Evolutionary conservation across 2,888 invertebrate genomes (phyloP).

Genomic region (Pachymerium ferrugineum): DNA sequence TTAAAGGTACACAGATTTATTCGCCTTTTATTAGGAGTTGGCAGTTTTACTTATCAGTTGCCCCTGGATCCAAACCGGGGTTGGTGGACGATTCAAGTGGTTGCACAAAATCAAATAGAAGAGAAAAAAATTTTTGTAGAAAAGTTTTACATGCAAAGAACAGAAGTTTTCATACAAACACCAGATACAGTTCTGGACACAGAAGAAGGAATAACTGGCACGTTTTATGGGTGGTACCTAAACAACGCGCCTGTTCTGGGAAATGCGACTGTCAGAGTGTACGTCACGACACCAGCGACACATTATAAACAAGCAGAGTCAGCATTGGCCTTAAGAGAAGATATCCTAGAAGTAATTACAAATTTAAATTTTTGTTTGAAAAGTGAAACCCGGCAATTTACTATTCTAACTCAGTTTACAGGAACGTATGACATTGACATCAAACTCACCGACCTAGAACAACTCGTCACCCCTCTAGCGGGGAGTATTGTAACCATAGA

Average conservation of each 20-base stretch:
- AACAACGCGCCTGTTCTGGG: slow-evolving; percentile 46
- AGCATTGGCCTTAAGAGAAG: slow-evolving; percentile 37
- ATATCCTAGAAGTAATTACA: slow-evolving; percentile 38
- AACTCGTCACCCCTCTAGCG: slow-evolving; percentile 6
- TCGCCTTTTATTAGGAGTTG: slow-evolving; percentile 43
- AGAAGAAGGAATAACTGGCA: slow-evolving; percentile 43
- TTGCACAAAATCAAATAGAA: slow-evolving; percentile 43
- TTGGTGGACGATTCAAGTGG: slow-evolving; percentile 47
- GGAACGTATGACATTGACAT: slow-evolving; percentile 38
- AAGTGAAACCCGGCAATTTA: background rate
- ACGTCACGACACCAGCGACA: slow-evolving; percentile 34
- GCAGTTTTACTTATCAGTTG: slow-evolving; percentile 41
- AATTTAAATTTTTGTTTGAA: background rate
- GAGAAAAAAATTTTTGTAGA: slow-evolving; percentile 43
- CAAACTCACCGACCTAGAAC: slow-evolving; percentile 35
- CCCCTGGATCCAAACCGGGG: slow-evolving; percentile 40
- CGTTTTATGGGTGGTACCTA: slow-evolving; percentile 43
- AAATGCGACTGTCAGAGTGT: slow-evolving; percentile 45
- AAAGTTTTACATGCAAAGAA: slow-evolving; percentile 45
- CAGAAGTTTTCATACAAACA: slow-evolving; percentile 46
- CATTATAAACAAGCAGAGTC: slow-evolving; percentile 36
- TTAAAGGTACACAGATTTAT: background rate
- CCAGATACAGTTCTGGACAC: slow-evolving; percentile 45
- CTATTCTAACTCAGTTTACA: slow-evolving; percentile 37
- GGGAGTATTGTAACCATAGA: slow-evolving; percentile 33